phyloP scores from a whole-genome alignment of 2,797 vertebrate species.

The Buceros bicornis region DNA sequence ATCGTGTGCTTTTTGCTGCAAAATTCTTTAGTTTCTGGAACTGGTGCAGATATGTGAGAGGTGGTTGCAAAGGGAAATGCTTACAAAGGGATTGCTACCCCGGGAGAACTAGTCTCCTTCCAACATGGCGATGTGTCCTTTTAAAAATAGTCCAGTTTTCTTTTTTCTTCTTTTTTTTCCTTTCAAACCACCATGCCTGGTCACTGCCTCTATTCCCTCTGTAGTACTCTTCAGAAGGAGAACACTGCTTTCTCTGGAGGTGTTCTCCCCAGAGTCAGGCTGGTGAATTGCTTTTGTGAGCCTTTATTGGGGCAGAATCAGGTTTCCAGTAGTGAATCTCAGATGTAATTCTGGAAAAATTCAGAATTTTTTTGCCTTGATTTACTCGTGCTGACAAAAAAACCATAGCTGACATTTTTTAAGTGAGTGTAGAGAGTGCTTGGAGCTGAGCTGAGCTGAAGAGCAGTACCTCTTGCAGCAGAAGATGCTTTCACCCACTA shows the following conservation, averaged over 20 bases:
- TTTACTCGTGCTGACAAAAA: neutral
- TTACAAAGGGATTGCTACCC: neutral
- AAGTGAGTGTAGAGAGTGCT: neutral
- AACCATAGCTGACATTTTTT: neutral
- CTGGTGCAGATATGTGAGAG: neutral
- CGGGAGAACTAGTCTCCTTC: neutral
- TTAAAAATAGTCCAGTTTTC: neutral
- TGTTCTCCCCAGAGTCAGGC: neutral
- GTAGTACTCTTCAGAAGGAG: neutral
- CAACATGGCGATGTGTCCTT: accelerated
- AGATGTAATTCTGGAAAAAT: neutral
- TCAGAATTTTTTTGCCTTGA: neutral
- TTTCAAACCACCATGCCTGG: neutral
- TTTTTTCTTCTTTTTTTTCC: no score
- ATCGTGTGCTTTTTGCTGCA: neutral
- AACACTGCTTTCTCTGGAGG: neutral
- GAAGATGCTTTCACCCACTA: neutral
- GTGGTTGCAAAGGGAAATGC: neutral
- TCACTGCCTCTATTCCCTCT: neutral
- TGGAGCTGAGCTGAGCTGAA: neutral
- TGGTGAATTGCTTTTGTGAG: neutral
- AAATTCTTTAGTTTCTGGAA: neutral
- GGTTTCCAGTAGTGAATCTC: neutral
- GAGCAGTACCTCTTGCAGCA: neutral
- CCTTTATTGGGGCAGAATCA: neutral